These are phyloP conservation scores for Odontamblyopus lacepedii DNA, from an alignment of 2,797 vertebrate genomes.

Conservation along the genomic window DNA sequence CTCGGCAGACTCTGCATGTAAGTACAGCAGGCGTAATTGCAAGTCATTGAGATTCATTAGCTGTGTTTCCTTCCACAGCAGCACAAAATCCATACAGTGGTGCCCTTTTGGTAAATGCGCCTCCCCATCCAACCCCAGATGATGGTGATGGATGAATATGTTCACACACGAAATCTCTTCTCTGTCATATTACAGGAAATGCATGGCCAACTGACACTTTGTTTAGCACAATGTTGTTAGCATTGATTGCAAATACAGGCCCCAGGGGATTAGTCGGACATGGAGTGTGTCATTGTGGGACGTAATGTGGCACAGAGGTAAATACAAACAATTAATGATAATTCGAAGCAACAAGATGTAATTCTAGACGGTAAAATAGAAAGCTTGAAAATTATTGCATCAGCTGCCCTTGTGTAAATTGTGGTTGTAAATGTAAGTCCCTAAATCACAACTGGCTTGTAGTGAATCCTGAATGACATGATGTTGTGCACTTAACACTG, in stretches of 20 bases:
- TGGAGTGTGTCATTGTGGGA: conserved; percentile 5
- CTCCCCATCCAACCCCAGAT: conserved; percentile 16
- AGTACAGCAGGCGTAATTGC: conserved; percentile 64
- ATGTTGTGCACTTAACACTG: background rate
- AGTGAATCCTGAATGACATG: background rate
- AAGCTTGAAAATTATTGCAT: background rate
- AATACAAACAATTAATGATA: conserved; percentile 14
- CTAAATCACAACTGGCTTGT: background rate
- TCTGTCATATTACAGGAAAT: conserved; percentile 16
- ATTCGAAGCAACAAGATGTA: background rate
- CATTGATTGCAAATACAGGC: background rate
- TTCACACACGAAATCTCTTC: conserved; percentile 47
- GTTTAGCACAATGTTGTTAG: conserved; percentile 21
- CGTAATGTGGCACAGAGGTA: conserved; percentile 5
- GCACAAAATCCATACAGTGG: conserved; percentile 60
- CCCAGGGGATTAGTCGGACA: background rate
- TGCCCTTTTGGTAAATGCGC: conserved; percentile 50
- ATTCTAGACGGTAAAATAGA: background rate
- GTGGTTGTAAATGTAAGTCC: background rate
- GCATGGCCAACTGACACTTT: conserved; percentile 30
- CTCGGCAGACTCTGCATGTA: conserved; percentile 46
- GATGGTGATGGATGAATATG: conserved; percentile 61
- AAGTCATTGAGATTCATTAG: conserved; percentile 67
- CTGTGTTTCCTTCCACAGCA: conserved; percentile 50
- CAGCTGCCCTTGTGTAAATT: background rate